Percentiles rank a stretch among this genome's conserved stretches.
Evolutionary conservation across 2,888 invertebrate genomes (phyloP).

Genomic region (Smittia sp.): DNA sequence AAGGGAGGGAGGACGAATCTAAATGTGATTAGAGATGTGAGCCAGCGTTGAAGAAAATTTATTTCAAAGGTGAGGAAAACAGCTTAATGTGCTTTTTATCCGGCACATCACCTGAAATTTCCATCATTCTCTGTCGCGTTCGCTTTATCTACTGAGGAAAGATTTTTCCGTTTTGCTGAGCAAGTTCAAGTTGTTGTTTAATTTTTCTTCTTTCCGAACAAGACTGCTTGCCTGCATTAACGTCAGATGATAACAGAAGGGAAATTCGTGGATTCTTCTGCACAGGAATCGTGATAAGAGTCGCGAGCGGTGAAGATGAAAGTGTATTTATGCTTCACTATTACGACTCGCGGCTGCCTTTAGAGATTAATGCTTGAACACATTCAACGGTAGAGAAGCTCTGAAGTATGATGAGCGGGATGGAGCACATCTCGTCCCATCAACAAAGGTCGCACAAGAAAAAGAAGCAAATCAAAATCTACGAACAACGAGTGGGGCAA

Average conservation of each 20-base stretch:
- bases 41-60: constrained; percentile 24
- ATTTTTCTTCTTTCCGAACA: background rate
- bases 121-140: constrained; percentile 28
- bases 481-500: constrained; percentile 10
- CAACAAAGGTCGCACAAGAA: background rate
- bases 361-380: constrained; percentile 28
- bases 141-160: constrained; percentile 16
- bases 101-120: constrained; percentile 28
- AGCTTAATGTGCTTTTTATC: constrained; percentile 40
- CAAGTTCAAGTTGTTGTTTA: constrained; percentile 23
- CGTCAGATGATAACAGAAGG: constrained; percentile 23
- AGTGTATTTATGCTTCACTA: background rate
- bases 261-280: background rate
- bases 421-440: constrained; percentile 8
- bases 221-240: background rate
- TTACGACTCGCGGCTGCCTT: background rate
- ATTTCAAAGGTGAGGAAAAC: constrained; percentile 36
- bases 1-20: constrained; percentile 9
- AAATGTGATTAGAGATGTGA: constrained; percentile 36
- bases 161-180: background rate
- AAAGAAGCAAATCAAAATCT: constrained; percentile 1
- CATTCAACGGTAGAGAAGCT: background rate
- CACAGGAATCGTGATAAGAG: constrained; percentile 6
- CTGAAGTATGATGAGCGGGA: constrained; percentile 17
- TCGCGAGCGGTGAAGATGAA: background rate